These are phyloP conservation scores for Tor tambroides DNA, from an alignment of 2,113 vertebrate species.

Conservation along the genomic window DNA sequence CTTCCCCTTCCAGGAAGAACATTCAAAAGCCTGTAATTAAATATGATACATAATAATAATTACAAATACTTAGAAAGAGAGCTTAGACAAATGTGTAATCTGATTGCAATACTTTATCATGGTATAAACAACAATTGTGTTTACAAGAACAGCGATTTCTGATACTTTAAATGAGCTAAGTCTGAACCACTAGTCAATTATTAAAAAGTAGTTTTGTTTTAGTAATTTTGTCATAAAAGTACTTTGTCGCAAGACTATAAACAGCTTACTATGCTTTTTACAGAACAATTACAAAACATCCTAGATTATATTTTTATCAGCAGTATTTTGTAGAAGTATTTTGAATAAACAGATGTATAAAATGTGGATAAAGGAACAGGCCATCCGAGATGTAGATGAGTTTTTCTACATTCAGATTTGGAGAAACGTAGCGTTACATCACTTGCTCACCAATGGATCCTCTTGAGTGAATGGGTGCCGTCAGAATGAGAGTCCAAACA, in stretches of 20 bases:
- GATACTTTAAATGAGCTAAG: not conserved
- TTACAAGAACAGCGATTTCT: not conserved
- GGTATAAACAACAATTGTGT: not conserved
- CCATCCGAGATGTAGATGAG: too few relatives aligned
- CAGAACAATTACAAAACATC: not conserved
- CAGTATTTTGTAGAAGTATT: too few relatives aligned
- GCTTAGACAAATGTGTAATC: not conserved
- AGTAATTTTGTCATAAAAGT: not conserved
- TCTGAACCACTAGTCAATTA: not conserved
- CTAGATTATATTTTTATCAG: not conserved
- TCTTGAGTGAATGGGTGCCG: too few relatives aligned
- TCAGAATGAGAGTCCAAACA: too few relatives aligned
- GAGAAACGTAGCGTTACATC: too few relatives aligned
- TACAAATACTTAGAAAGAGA: not conserved
- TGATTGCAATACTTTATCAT: not conserved
- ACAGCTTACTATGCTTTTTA: not conserved
- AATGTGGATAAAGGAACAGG: too few relatives aligned
- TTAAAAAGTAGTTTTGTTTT: not conserved
- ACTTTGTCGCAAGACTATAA: not conserved
- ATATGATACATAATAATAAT: not conserved
- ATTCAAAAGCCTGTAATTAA: not conserved
- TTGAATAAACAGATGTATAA: too few relatives aligned
- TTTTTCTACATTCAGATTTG: too few relatives aligned
- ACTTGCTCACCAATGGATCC: too few relatives aligned
- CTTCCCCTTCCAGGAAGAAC: not conserved